These are phyloP conservation scores for Spilarctia lutea DNA, from an alignment of 2,888 invertebrate species.

Conservation along the genomic window DNA sequence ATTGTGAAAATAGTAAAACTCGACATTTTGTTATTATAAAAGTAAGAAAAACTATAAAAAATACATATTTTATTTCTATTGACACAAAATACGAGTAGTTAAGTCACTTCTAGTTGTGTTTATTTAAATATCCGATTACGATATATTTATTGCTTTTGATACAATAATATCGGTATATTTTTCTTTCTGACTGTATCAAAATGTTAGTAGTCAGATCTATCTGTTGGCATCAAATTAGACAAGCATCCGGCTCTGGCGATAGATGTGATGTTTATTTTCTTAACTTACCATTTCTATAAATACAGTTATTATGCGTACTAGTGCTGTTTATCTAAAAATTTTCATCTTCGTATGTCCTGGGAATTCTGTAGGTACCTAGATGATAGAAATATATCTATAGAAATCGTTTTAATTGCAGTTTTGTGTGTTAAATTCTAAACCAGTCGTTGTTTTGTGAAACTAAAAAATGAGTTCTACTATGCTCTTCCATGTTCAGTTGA, in stretches of 20 bases:
- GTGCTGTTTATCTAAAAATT: conserved; percentile 1
- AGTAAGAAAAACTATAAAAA: background rate
- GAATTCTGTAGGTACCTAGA: background rate
- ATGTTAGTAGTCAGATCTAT: conserved; percentile 35
- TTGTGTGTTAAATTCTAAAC: no score
- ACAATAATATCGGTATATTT: background rate
- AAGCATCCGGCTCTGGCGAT: conserved; percentile 30
- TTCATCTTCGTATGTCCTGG: background rate
- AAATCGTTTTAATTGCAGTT: no score
- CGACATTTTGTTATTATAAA: background rate
- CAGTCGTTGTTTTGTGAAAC: no score
- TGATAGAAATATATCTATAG: background rate
- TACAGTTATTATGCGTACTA: conserved; percentile 16
- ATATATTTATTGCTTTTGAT: background rate
- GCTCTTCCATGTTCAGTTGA: no score
- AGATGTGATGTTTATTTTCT: conserved; percentile 32
- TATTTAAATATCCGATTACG: background rate
- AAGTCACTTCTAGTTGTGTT: no score
- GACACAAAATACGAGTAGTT: background rate
- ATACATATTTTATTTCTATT: background rate
- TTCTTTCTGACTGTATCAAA: conserved; percentile 25
- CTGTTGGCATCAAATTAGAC: conserved; percentile 40
- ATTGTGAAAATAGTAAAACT: background rate
- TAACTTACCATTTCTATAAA: conserved; percentile 27
- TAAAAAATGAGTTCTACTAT: no score